A percentile compares a stretch with the other conserved stretches of the same genome.
Conservation (phyloP, 2,113 vertebrate genomes). For the Coregonus clupeaformis region DNA sequence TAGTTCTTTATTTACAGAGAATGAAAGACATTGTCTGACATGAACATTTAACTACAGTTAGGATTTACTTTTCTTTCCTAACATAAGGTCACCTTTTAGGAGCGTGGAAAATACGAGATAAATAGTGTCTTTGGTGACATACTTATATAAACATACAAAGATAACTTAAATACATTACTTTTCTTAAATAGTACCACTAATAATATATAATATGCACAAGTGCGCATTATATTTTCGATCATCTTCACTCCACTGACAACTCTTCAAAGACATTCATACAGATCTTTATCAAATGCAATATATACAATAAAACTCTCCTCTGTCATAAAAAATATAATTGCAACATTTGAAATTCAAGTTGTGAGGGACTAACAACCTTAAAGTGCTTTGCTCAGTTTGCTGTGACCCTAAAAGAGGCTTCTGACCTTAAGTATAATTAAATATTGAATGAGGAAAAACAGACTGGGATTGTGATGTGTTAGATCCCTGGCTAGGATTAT, state of each 20-base stretch:
- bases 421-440: conserved; percentile 43
- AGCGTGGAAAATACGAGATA: conserved; percentile 55
- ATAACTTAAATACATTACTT: conserved; percentile 69
- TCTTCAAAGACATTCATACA: conserved; percentile 53
- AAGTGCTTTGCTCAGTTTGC: conserved; percentile 67
- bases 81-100: conserved; percentile 20
- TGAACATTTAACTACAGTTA: conserved; percentile 57
- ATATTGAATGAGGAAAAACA: conserved; percentile 31
- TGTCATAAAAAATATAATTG: conserved; percentile 46
- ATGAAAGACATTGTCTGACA: conserved; percentile 53
- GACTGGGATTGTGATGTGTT: background rate
- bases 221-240: conserved; percentile 31
- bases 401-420: conserved; percentile 43
- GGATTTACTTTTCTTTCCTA: conserved; percentile 34
- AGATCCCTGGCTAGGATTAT: conserved; percentile 3
- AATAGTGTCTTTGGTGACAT: conserved; percentile 70
- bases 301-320: conserved; percentile 49
- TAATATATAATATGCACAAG: conserved; percentile 53
- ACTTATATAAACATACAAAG: conserved; percentile 63
- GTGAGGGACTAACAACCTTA: conserved; percentile 43
- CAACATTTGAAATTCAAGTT: conserved; percentile 57
- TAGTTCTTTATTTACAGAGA: conserved; percentile 70
- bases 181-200: conserved; percentile 65
- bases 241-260: conserved; percentile 22
- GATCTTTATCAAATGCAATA: conserved; percentile 42